Percentiles rank a stretch among this genome's conserved stretches.
Evolutionary conservation across 2,888 invertebrate species (phyloP).

Genomic region (Pimpla rufipes): DNA sequence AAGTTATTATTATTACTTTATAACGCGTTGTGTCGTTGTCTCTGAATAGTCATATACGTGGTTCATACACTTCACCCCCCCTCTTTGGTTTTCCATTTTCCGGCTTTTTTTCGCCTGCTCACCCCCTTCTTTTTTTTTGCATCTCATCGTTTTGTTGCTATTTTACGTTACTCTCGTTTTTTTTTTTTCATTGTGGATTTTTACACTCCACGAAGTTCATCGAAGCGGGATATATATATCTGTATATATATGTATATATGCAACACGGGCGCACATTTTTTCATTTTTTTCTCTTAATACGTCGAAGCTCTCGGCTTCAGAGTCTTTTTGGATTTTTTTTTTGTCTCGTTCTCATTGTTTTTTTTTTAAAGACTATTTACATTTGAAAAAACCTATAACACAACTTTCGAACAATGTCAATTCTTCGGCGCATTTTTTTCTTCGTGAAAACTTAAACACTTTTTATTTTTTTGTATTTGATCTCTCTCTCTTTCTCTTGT

Average conservation of each 20-base stretch:
- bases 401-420: constrained; percentile 71
- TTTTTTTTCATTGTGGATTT: constrained; percentile 25
- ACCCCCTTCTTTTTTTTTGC: background rate
- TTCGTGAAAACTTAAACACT: constrained; percentile 35
- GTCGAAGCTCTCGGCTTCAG: background rate
- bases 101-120: constrained; percentile 2
- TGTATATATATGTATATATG: constrained; percentile 36
- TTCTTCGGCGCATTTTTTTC: constrained; percentile 75
- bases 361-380: constrained; percentile 73
- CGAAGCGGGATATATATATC: constrained; percentile 10
- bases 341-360: constrained; percentile 22
- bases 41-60: constrained; percentile 83
- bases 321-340: constrained; percentile 16
- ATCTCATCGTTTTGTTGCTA: constrained; percentile 32
- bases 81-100: constrained; percentile 26
- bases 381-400: constrained; percentile 73
- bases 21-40: constrained; percentile 85
- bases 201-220: constrained; percentile 50
- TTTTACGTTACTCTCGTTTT: constrained; percentile 35
- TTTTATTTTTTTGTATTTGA: constrained; percentile 25
- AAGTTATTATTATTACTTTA: constrained; percentile 82
- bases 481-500: constrained; percentile 17
- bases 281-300: constrained; percentile 4
- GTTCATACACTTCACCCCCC: constrained; percentile 63
- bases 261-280: constrained; percentile 49